Percentiles rank a stretch among this genome's conserved stretches.
Conservation (phyloP, 1,140 invertebrate genomes). For the Lordiphosa stackelbergi region DNA sequence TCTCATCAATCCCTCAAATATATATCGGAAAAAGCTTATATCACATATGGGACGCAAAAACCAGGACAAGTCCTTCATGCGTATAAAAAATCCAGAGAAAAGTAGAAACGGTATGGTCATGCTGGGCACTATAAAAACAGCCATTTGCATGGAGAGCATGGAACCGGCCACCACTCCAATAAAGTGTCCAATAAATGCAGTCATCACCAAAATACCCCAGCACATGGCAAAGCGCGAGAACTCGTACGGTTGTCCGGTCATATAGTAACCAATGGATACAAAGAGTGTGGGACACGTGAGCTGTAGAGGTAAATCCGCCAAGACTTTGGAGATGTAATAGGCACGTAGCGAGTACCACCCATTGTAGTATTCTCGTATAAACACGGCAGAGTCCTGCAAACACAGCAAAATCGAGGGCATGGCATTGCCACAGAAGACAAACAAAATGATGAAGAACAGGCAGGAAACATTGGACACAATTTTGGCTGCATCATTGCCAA, state of each 20-base stretch:
- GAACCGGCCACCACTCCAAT: conserved; percentile 87
- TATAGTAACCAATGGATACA: conserved; percentile 85
- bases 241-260: conserved; percentile 89
- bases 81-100: conserved; percentile 91
- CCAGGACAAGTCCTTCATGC: conserved; percentile 84
- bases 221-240: conserved; percentile 82
- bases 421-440: conserved; percentile 91
- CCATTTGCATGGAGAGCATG: conserved; percentile 84
- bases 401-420: conserved; percentile 93
- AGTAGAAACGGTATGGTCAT: conserved; percentile 90
- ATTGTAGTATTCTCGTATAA: conserved; percentile 91
- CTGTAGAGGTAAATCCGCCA: conserved; percentile 92
- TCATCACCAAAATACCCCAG: conserved; percentile 84
- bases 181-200: conserved; percentile 87
- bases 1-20: conserved; percentile 87
- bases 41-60: conserved; percentile 85
- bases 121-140: conserved; percentile 89
- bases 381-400: conserved; percentile 89
- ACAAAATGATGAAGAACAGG: conserved; percentile 90
- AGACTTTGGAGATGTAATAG: conserved; percentile 91
- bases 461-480: conserved; percentile 88
- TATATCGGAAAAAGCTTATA: conserved; percentile 88
- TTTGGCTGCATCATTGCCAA: conserved; percentile 87
- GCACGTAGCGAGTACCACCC: conserved; percentile 91
- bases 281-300: conserved; percentile 85